Base-by-base conservation (phyloP, 2,797 vertebrate species). In the Danionella dracula region DNA sequence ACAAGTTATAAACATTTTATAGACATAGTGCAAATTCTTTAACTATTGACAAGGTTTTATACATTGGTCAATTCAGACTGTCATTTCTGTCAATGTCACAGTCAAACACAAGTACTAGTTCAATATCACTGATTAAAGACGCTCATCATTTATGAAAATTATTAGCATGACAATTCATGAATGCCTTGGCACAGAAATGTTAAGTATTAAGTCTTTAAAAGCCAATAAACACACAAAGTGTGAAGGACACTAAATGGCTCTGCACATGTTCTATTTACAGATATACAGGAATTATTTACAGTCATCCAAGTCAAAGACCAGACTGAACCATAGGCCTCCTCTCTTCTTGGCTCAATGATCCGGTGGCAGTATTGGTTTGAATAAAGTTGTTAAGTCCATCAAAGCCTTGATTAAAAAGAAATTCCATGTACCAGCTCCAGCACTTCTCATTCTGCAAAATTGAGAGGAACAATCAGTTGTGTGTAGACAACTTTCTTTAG, bases 351-450 rank as follows among this genome's bases (percentile, higher is more conserved):
- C n/a, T 0, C 31, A 51, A 37, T 13, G 45, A 40, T 45, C 66
- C 58, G 41, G 54, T 58, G 60, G 13, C 84, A 78, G 92, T 81
- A 85, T 88, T 94, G 76, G 85, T 90, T 79, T 85, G 82, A 73
- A 92, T 75, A 51, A 98, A 95, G 68, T 83, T 59, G 80, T 90
- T 86, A 37, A 99, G 84, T 66, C 95, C 94, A 15, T 88, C 75
- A 50, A 92, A 88, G 9, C 90, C 93, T 71, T 92, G 90, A 1
- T 78, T 64, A 70, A 91, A 92, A 64, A 99, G 89, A 82, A 91
- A 96, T 66, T 96, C 83, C 87, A 93, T 77, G 71, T 96, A 99
- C 87, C 89, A 91, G 70, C 82, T 85, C 96, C 95, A 96, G 13
- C 66, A 86, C 78, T 82, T 92, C 49, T 90, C 87, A 8, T 67